Percentiles rank a stretch among this genome's conserved stretches.
These are phyloP conservation scores for Protodeltote pygarga DNA, from an alignment of 2,888 invertebrate genomes.

Conservation along the genomic window DNA sequence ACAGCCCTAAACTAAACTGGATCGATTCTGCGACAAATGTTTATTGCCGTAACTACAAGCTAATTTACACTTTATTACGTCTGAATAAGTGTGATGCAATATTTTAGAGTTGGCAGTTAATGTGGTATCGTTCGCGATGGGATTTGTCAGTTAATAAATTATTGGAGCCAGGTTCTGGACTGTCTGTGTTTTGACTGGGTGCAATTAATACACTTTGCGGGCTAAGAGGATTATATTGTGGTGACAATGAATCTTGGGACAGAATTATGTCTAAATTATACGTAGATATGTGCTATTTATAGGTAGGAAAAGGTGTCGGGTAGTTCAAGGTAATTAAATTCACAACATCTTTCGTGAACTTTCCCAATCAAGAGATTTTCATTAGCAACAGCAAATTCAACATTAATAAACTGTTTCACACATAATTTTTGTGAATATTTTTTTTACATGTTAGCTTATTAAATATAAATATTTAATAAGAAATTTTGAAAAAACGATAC, in stretches of 20 bases:
- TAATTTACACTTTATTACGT: conserved; percentile 29
- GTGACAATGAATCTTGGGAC: conserved; percentile 9
- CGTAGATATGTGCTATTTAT: neutral
- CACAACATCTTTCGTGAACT: no score
- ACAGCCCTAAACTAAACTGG: conserved; percentile 50
- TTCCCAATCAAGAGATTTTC: no score
- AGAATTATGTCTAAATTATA: conserved; percentile 8
- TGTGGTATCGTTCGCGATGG: conserved; percentile 48
- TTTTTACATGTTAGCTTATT: no score
- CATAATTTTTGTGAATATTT: no score
- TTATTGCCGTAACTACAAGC: conserved; percentile 1
- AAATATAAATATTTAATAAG: no score
- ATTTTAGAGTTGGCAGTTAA: conserved; percentile 1
- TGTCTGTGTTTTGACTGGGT: conserved; percentile 70
- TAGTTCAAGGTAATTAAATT: neutral
- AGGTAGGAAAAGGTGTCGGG: neutral
- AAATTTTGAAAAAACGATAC: no score
- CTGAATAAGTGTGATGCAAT: conserved; percentile 5
- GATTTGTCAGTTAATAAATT: conserved; percentile 75
- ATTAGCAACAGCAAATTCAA: no score
- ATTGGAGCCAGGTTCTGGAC: conserved; percentile 48
- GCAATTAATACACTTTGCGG: conserved; percentile 63
- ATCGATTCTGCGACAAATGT: conserved; percentile 25
- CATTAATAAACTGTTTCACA: no score
- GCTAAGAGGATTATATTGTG: conserved; percentile 63